Conservation (phyloP, 92 coral and sea anemone genomes). For the Phenganax subtilis region DNA sequence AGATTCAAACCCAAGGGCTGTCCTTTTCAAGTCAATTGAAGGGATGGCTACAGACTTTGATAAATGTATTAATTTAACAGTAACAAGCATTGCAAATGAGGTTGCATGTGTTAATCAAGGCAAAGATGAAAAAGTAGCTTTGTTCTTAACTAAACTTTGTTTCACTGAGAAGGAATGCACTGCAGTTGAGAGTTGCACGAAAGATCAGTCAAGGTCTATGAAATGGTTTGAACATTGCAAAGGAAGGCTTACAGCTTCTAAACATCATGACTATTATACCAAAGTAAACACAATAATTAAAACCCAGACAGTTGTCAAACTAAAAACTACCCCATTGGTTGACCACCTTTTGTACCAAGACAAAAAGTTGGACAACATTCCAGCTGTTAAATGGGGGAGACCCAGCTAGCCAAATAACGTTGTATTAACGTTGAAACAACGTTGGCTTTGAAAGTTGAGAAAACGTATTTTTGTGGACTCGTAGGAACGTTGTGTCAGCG, state of each 20-base stretch:
- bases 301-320: constrained; percentile 12
- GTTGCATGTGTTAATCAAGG: neutral
- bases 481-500: constrained; percentile 9
- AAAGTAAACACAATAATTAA: constrained; percentile 23
- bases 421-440: constrained; percentile 1
- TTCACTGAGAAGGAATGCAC: neutral
- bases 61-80: neutral
- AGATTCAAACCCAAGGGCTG: constrained; percentile 24
- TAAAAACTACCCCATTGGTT: constrained; percentile 25
- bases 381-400: constrained; percentile 38
- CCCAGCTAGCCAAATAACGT: constrained; percentile 11
- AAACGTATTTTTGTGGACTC: constrained; percentile 24
- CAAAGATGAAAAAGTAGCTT: neutral
- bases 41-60: neutral
- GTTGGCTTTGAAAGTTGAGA: constrained; percentile 4
- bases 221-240: constrained; percentile 35
- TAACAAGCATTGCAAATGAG: constrained; percentile 1
- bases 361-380: neutral
- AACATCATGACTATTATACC: constrained; percentile 25
- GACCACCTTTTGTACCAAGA: constrained; percentile 4
- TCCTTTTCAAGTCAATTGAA: constrained; percentile 21
- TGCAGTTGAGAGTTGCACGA: constrained; percentile 14
- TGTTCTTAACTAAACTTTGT: neutral
- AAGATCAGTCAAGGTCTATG: neutral
- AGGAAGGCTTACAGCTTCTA: constrained; percentile 36